These are phyloP conservation scores for Petroica traversi DNA, from an alignment of 2,113 vertebrate genomes.

Conservation along the genomic window DNA sequence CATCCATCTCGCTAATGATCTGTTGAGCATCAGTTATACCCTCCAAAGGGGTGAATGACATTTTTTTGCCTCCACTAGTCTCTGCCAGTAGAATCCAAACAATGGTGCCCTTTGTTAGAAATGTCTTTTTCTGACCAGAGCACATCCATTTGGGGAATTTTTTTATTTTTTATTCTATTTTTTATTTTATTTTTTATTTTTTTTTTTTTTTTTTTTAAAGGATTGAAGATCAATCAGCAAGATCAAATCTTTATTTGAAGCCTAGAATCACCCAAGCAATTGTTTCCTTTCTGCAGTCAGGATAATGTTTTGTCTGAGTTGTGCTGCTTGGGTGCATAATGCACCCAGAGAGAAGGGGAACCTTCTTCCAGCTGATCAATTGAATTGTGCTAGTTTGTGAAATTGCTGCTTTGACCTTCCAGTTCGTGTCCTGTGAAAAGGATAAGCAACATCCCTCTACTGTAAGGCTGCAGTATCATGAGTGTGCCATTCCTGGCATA, in stretches of 20 bases:
- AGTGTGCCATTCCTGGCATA: neutral
- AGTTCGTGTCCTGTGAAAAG: neutral
- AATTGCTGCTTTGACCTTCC: neutral
- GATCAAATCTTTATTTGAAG: neutral
- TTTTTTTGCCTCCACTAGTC: neutral
- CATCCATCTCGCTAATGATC: conserved; percentile 55
- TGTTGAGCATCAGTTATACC: conserved; percentile 45
- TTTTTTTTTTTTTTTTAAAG: neutral
- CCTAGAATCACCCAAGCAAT: neutral
- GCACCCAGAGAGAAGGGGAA: neutral
- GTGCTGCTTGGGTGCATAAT: neutral
- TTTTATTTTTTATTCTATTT: neutral
- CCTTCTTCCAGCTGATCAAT: neutral
- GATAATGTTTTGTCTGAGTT: neutral
- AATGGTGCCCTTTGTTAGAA: neutral
- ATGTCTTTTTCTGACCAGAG: neutral
- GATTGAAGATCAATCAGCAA: neutral
- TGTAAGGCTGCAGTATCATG: neutral
- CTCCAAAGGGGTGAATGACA: conserved; percentile 20
- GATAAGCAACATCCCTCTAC: neutral
- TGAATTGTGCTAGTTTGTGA: neutral
- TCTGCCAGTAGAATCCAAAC: neutral
- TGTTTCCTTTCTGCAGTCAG: neutral
- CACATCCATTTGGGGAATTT: neutral
- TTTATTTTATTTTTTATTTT: neutral